phyloP scores from a whole-genome alignment of 2,888 invertebrate species.

The Tryphoninae sp. region DNA sequence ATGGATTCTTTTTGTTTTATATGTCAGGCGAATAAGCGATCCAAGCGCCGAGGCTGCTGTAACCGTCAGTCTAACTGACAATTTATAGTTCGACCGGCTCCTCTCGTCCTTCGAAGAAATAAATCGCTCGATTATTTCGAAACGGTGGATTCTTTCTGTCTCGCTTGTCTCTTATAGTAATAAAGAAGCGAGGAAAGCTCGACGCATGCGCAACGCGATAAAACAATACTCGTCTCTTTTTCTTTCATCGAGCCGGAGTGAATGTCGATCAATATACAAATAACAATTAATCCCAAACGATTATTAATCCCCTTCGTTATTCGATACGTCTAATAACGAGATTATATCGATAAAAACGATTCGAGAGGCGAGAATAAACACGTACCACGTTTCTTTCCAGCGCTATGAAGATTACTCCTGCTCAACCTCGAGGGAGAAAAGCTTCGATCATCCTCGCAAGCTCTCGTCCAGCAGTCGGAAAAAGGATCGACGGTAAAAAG shows the following conservation, averaged over 20 bases:
- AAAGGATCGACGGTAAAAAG: not conserved
- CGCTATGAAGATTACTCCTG: not conserved
- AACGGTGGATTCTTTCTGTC: not conserved
- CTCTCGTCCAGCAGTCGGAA: not conserved
- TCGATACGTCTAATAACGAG: too few relatives aligned
- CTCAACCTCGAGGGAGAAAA: not conserved
- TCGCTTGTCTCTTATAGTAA: conserved; percentile 12
- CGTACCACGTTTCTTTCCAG: not conserved
- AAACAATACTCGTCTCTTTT: too few relatives aligned
- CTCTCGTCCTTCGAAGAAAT: conserved; percentile 43
- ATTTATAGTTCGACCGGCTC: conserved; percentile 44
- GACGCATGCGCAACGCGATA: not conserved
- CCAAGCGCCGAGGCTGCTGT: conserved; percentile 28
- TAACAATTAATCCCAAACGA: not conserved
- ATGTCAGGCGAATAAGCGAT: conserved; percentile 44
- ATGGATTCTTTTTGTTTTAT: conserved; percentile 34
- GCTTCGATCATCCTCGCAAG: conserved; percentile 4
- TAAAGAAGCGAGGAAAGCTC: conserved; percentile 16
- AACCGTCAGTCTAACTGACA: conserved; percentile 55
- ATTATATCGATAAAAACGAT: not conserved
- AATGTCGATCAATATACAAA: not conserved
- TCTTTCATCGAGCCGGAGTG: not conserved
- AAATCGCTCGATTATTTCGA: conserved; percentile 59
- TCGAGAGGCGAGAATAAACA: conserved; percentile 3
- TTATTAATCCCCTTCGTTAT: not conserved